phyloP scores from a whole-genome alignment of 1,140 invertebrate species.

The Zaprionus davidi region DNA sequence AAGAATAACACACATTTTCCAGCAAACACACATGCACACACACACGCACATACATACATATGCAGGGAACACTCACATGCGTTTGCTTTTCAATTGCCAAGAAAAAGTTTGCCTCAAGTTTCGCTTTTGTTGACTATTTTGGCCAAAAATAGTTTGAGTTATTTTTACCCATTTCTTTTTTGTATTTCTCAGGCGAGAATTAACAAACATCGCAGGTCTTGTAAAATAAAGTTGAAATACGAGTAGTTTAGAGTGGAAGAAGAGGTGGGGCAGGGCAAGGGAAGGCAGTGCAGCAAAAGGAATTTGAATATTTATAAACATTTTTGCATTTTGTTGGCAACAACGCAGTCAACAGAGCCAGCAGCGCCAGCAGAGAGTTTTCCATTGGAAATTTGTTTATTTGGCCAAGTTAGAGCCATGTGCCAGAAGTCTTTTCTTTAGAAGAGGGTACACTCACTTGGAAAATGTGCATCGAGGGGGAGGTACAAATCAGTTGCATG shows the following conservation, averaged over 20 bases:
- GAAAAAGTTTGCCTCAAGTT: conserved; percentile 73
- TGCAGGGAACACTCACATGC: conserved; percentile 29
- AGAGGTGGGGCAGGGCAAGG: neutral
- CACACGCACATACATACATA: neutral
- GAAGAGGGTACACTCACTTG: neutral
- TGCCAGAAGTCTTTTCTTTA: conserved; percentile 57
- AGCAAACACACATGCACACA: conserved; percentile 14
- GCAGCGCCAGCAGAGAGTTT: conserved; percentile 48
- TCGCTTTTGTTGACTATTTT: conserved; percentile 58
- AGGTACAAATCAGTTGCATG: conserved; percentile 5
- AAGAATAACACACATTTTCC: conserved; percentile 43
- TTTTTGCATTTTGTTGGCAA: conserved; percentile 66
- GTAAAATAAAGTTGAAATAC: conserved; percentile 66
- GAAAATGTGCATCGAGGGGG: neutral
- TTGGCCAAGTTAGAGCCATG: conserved; percentile 57
- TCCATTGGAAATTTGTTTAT: conserved; percentile 81
- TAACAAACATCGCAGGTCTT: conserved; percentile 71
- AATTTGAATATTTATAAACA: conserved; percentile 83
- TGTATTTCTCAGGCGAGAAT: conserved; percentile 51
- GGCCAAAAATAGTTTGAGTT: conserved; percentile 45
- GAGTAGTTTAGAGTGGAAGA: conserved; percentile 31
- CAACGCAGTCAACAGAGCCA: neutral
- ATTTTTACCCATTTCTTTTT: neutral
- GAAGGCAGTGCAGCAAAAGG: conserved; percentile 35
- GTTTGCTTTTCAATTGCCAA: conserved; percentile 75